Evolutionary conservation across 2,888 invertebrate genomes (phyloP), one percentile per base, ranked within the genome.

Genomic region (Stictocephala bisonia): DNA sequence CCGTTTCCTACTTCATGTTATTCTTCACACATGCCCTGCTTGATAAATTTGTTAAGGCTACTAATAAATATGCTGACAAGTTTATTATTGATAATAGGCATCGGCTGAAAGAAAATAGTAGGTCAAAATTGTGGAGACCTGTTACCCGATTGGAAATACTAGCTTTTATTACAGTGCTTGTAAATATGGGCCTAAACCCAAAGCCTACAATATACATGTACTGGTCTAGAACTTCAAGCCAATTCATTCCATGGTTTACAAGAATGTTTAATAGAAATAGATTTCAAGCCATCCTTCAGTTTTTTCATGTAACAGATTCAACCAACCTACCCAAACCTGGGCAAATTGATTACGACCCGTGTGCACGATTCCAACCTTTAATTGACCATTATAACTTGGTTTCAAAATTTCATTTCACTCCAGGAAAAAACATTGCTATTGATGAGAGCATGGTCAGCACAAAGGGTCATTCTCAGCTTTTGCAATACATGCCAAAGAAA

Each of bases 401-500:
- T 2, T 68, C 24, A 4, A 70, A 56, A 15, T 35, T 29, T 56
- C 22, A 53, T 20, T 70, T 35, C 7, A 56, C 41, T 13, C 56
- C 56, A 2, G 18, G 44, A 4, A 2, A 70, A 20, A 35, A 56
- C 9, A 0, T 70, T 2, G 20, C 70, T 6, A 41, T 70, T 22
- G 70, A 70, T 26, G 69, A 69, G 26, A 60, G 31, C n/a, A 71
- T 71, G n/a, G 50, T 71, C 11, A 31, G 31, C 26, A 53, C 53
- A 13, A 72, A 72, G 41, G 18, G 35, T 3, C 72, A 72, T 40
- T 29, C 31, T 9, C 66, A 50, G 18, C 50, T 66, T 13, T 4
- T n/a, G 13, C 66, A 72, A 29, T 72, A 72, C 13, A 20, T 66
- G 35, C 72, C 72, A 26, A 72, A 72, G 41, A 72, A 72, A 20